Conservation (phyloP, 1,140 invertebrate species). For the Saxidomus purpurata region DNA sequence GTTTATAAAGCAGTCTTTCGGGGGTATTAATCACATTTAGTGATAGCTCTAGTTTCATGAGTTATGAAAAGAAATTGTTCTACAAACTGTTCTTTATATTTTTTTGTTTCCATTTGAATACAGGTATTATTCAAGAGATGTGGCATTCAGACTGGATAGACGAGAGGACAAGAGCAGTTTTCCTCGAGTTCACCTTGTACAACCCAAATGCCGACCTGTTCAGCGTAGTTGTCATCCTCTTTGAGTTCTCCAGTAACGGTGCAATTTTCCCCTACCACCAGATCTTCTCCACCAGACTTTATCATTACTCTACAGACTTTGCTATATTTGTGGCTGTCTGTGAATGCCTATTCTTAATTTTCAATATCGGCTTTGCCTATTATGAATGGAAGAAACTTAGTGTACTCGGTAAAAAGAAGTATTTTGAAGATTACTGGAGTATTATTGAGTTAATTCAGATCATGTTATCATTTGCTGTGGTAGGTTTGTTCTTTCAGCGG, state of each 20-base stretch:
- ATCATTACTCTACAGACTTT: constrained; percentile 63
- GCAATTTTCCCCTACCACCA: constrained; percentile 63
- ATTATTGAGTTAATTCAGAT: constrained; percentile 71
- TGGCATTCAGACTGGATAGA: constrained; percentile 86
- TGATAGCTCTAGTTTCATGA: too few relatives aligned
- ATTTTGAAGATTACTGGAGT: constrained; percentile 71
- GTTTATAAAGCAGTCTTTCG: too few relatives aligned
- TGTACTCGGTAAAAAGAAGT: constrained; percentile 51
- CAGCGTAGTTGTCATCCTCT: constrained; percentile 56
- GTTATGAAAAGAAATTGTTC: too few relatives aligned
- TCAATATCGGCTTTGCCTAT: constrained; percentile 54
- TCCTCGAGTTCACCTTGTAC: constrained; percentile 87
- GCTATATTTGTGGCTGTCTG: constrained; percentile 62
- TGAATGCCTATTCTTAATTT: constrained; percentile 65
- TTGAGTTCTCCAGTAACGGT: constrained; percentile 66
- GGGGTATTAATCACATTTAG: too few relatives aligned
- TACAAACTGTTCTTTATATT: too few relatives aligned
- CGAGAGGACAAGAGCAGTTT: constrained; percentile 85
- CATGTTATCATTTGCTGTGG: constrained; percentile 63
- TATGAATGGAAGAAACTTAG: constrained; percentile 63
- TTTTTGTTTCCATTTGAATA: too few relatives aligned
- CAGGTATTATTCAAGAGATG: constrained; percentile 68
- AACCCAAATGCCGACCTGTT: constrained; percentile 83
- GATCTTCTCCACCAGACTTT: constrained; percentile 66
- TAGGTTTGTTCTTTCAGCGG: constrained; percentile 74